These are phyloP conservation scores for Tetramorium bicarinatum DNA, from an alignment of 2,888 invertebrate genomes.

Conservation along the genomic window DNA sequence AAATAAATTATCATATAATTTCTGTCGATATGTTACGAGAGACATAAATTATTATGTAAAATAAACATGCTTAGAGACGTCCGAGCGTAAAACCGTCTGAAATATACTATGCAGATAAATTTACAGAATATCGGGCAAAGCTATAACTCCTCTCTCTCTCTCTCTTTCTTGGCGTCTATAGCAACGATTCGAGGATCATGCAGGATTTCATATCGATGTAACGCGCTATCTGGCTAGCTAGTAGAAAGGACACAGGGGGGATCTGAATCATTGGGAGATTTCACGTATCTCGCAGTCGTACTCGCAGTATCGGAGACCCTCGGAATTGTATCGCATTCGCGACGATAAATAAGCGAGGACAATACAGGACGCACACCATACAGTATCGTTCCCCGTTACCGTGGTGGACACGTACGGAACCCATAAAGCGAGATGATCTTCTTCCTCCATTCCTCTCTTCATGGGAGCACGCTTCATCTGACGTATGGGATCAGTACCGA, in stretches of 20 bases:
- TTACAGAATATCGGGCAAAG: constrained; percentile 30
- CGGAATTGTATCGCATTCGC: constrained; percentile 69
- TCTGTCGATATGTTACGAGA: not conserved
- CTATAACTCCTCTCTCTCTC: constrained; percentile 26
- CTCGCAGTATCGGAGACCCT: constrained; percentile 35
- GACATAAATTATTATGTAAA: not conserved
- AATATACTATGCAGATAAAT: constrained; percentile 34
- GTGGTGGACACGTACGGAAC: constrained; percentile 66
- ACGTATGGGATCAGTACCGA: constrained; percentile 52
- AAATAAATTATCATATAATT: not conserved
- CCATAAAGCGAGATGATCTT: constrained; percentile 72
- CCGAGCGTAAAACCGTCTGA: not conserved
- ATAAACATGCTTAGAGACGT: constrained; percentile 17
- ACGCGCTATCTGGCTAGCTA: constrained; percentile 51
- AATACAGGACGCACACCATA: constrained; percentile 67
- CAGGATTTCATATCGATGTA: constrained; percentile 53
- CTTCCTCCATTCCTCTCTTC: constrained; percentile 47
- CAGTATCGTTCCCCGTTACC: constrained; percentile 55
- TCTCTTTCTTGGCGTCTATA: constrained; percentile 17
- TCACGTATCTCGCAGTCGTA: constrained; percentile 50
- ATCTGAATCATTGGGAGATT: constrained; percentile 56
- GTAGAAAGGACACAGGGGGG: constrained; percentile 42
- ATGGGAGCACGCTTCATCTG: constrained; percentile 57
- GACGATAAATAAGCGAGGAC: constrained; percentile 77
- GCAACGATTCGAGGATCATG: constrained; percentile 46